These are phyloP conservation scores for Sebastes schlegelii DNA, from an alignment of 2,113 vertebrate species.

Conservation along the genomic window DNA sequence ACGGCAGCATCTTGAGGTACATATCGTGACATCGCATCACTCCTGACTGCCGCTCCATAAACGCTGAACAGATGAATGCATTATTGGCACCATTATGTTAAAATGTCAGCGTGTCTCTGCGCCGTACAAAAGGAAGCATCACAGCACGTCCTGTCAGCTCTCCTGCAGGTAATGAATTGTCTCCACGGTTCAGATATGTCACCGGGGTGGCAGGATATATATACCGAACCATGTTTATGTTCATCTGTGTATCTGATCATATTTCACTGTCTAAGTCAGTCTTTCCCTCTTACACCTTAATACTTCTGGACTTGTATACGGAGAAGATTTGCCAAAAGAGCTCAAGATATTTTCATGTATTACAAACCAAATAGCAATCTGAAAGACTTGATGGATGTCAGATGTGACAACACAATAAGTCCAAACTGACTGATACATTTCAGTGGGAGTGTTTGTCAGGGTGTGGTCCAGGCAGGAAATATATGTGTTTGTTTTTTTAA, in stretches of 20 bases:
- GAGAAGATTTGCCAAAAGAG: background rate
- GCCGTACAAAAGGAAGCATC: slow-evolving; percentile 35
- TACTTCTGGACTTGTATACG: background rate
- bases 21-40: slow-evolving; percentile 43
- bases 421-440: background rate
- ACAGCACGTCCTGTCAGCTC: slow-evolving; percentile 56
- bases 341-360: too few relatives aligned
- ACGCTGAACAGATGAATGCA: slow-evolving; percentile 70
- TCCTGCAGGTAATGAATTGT: slow-evolving; percentile 60
- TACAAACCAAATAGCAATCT: background rate
- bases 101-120: slow-evolving; percentile 72
- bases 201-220: slow-evolving; percentile 29
- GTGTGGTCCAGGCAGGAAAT: background rate
- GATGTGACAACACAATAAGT: background rate
- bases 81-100: slow-evolving; percentile 71
- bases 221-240: background rate
- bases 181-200: slow-evolving; percentile 53
- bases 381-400: background rate
- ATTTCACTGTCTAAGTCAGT: background rate
- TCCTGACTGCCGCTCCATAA: slow-evolving; percentile 65
- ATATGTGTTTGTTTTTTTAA: background rate
- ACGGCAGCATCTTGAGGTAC: slow-evolving; percentile 37
- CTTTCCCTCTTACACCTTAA: too few relatives aligned
- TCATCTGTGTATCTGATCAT: slow-evolving; percentile 7
- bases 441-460: background rate